Evolutionary conservation across 2,797 vertebrate species (phyloP), one percentile per base, ranked within the genome.

Genomic region (Fringilla coelebs): DNA sequence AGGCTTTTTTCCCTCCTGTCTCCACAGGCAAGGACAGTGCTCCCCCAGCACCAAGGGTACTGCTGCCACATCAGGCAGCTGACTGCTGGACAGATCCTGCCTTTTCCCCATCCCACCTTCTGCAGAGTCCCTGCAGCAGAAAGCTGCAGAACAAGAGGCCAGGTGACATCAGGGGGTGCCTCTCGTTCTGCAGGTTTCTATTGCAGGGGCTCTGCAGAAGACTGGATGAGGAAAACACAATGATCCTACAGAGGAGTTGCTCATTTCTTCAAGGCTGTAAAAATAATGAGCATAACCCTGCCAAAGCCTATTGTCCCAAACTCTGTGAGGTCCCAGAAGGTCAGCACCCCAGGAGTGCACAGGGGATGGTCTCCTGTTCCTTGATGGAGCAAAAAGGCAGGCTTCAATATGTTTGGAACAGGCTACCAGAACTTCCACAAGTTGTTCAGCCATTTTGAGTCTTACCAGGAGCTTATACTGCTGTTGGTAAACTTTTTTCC

Each of bases 1-100:
- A 10, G 6, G 57, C 63, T 88, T 90, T 77, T 87, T 75, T 85
- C 84, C 81, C 57, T 82, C 66, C 90, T 85, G 83, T 97, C 96
- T 96, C 94, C 24, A 5, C 32, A 17, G 96, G 97, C 97, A 96
- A 97, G 96, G 97, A 94, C 94, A 2, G 55, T 73, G 85, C 45
- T 89, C 48, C 68, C 76, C 90, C 55, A 62, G 85, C 83, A 85
- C 76, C 88, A 96, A 96, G 93, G 95, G 88, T 82, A 96, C 66
- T 2, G 10, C 80, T 78, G 89, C 88, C 93, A 79, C 18, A 7
- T 85, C 84, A 78, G 58, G 26, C 4, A 0, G 58, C 79, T 84
- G 75, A 41, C 73, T 91, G 91, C 78, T 41, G 46, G 48, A 65
- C 7, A 11, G 68, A 62, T 51, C 48, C 60, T 10, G 24, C 40